phyloP scores from a whole-genome alignment of 2,888 invertebrate genomes.

The Drosophila incognita region DNA sequence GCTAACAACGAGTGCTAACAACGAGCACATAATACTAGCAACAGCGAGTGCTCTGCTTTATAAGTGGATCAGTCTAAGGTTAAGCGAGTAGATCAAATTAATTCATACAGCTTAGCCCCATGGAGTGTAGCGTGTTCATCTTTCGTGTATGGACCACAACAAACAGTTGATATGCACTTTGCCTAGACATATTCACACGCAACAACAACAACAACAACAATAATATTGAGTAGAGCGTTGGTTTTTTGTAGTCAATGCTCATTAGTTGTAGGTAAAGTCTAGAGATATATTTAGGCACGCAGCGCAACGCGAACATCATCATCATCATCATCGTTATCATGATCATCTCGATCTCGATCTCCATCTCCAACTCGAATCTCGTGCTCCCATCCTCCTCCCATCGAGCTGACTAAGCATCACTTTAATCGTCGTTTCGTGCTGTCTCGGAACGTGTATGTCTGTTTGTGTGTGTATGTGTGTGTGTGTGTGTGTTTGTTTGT shows the following conservation, averaged over 20 bases:
- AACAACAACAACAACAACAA: constrained; percentile 3
- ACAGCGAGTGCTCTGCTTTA: not conserved
- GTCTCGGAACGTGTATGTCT: constrained; percentile 23
- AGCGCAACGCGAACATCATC: constrained; percentile 14
- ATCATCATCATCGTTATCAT: constrained; percentile 3
- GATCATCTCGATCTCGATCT: not conserved
- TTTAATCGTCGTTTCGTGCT: constrained; percentile 56
- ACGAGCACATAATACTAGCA: not conserved
- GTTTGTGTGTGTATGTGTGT: constrained; percentile 8
- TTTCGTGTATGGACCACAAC: not conserved
- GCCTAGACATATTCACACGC: constrained; percentile 11
- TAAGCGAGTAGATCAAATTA: constrained; percentile 1
- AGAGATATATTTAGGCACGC: constrained; percentile 9
- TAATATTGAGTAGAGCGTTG: not conserved
- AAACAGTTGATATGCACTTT: constrained; percentile 2
- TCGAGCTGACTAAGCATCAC: constrained; percentile 19
- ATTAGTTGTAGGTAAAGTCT: constrained; percentile 4
- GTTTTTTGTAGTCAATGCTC: not conserved
- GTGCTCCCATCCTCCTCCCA: not conserved
- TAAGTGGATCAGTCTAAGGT: not conserved
- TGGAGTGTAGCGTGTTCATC: constrained; percentile 1
- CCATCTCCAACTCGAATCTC: not conserved
- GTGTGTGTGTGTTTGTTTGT: constrained; percentile 8
- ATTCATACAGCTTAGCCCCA: not conserved
- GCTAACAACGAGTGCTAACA: not conserved